Evolutionary conservation across 2,888 invertebrate genomes (phyloP), one percentile per base, ranked within the genome.

Genomic region (Eurytoma adleriae): DNA sequence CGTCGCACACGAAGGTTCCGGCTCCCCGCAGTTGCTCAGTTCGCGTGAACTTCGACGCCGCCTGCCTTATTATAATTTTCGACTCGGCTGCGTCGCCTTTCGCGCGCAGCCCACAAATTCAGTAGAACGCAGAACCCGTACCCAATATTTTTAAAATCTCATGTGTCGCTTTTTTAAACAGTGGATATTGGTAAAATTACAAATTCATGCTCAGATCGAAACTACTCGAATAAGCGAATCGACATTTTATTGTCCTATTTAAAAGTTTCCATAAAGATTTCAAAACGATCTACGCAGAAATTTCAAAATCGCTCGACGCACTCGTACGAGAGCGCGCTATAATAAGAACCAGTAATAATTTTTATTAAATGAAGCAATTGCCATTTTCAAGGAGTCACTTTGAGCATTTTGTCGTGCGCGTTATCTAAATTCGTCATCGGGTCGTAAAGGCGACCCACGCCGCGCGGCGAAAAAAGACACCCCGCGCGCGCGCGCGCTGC

Each of bases 361-460:
- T 64, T 64, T 64, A 16, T 40, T 40, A n/a, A 48, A 24, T 71
- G 30, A 40, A 24, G 24, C 20, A 40, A 14, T 18, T 48, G 54
- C 3, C 24, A 62, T 27, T 64, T 73, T 54, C 24, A 64, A 56
- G 20, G 30, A 54, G 40, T 12, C 57, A 14, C 56, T 56, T 30
- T 16, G 30, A 54, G 12, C 30, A 12, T 40, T 69, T 54, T n/a
- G 54, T 50, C 68, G 52, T 68, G 48, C 5, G 27, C 62, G 27
- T 18, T 67, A 78, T 78, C 78, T 72, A 72, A 67, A 78, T 59
- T 72, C 57, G 66, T 66, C 78, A 78, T 78, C 71, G 18, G 12
- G 12, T 59, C n/a, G 24, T 64, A 57, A 69, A 77, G 64, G 30
- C 64, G 52, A 56, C 66, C 70, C 59, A 71, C 50, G 48, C 20